Base-by-base conservation (phyloP, 2,888 invertebrate species). In the Timema podura region DNA sequence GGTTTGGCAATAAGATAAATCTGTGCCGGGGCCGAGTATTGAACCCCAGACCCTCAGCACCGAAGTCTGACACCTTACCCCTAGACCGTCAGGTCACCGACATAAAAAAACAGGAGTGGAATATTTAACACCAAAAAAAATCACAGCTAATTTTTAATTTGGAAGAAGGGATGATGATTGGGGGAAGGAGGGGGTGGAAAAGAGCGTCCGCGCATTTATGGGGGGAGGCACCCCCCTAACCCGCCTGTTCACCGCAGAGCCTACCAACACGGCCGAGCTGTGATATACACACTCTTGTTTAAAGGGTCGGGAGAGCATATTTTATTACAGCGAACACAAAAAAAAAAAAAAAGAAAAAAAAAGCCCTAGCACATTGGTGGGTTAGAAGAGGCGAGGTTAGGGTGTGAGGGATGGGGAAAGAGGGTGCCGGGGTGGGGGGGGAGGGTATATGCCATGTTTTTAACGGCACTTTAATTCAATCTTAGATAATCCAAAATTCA, bases 391-490 rank as follows among this genome's bases (percentile, higher is more conserved):
- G 57, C 51, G 51, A 11, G n/a, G 11, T 13, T n/a, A 51, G 11
- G 11, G n/a, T 11, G 11, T n/a, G 11, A 13, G 51, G 11, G 51
- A 11, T 51, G 5, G 11, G 51, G 11, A n/a, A 11, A n/a, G 61
- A 5, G 15, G 5, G 61, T 30, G 30, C 61, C 61, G 9, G 48
- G 64, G 69, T 48, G 49, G 45, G 11, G 16, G 16, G 61, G 51
- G 64, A 54, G 45, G 69, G 68, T 67, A 70, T 68, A 72, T 72
- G 71, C 68, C 68, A 70, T 72, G 67, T 70, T 74, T 74, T 75
- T 75, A 75, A 75, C 75, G 74, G 75, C 71, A 75, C 75, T 75
- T 75, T 75, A 75, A 75, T 75, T 75, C 74, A 75, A 75, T 75
- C 75, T 75, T 73, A 74, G 75, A 75, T 75, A 75, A 75, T 75